Evolutionary conservation across 2,113 vertebrate genomes (phyloP), one percentile per base, ranked within the genome.

Genomic region (Alectura lathami): DNA sequence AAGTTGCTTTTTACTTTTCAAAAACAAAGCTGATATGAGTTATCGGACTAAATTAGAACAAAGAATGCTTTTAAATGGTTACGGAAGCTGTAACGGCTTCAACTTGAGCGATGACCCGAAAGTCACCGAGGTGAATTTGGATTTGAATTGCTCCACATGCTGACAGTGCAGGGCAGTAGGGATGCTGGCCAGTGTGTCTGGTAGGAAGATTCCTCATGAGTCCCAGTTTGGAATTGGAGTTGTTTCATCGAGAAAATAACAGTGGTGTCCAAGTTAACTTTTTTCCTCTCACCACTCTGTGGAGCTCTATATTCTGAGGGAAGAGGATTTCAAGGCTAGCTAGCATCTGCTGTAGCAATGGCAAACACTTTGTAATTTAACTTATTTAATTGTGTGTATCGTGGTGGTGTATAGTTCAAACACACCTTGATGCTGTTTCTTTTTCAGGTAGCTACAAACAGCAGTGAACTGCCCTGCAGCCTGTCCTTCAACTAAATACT

Each of bases 401-500:
- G 48, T 83, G 38, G 86, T 96, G 36, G 51, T 89, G 86, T 86
- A 78, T 91, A 95, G 80, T 88, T 94, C 67, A 79, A 67, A 67
- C 74, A 84, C 76, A 73, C 77, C 77, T 11, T 8, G 86, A 62
- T 57, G 53, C 45, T 67, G 1, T 0, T 4, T 78, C 30, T 83
- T 56, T 72, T 80, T 82, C 73, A 68, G 70, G 77, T 90, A 85
- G 85, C 70, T 93, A 48, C 38, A 88, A 75, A 91, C 45, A 91
- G 60, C 93, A 94, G 94, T 89, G 63, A 95, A 88, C 80, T 92
- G 36, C 87, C 60, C 84, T 85, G 67, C 78, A 96, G 79, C 68
- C 43, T 95, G 59, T 83, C 40, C 38, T 84, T 82, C 75, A 93
- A 43, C 50, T 87, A 62, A 72, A 45, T 83, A n/a, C 57, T 82